Conservation (phyloP, 2,113 vertebrate species). For the Motacilla tschutschensis region DNA sequence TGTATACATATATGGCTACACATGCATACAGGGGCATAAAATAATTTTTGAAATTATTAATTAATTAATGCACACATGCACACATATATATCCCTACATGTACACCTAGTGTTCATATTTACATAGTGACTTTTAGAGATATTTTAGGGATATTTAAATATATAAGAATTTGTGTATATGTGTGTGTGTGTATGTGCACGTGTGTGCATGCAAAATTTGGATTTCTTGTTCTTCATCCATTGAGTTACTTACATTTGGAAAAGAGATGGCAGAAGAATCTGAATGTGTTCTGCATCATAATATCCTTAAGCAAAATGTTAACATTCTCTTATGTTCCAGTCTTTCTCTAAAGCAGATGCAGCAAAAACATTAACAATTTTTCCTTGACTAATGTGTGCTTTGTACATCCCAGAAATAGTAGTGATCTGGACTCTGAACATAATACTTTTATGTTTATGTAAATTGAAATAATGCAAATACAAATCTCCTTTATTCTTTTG, state of each 20-base stretch:
- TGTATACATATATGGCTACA: neutral
- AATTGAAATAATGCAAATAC: neutral
- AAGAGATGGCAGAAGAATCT: neutral
- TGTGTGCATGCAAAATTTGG: neutral
- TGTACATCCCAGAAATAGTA: neutral
- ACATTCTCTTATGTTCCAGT: neutral
- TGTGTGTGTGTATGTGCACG: neutral
- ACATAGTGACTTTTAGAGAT: neutral
- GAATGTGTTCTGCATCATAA: neutral
- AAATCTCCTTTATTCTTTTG: neutral
- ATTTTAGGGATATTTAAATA: neutral
- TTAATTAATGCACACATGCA: rapidly evolving
- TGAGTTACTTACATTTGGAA: neutral
- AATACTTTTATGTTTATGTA: neutral
- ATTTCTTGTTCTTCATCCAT: neutral
- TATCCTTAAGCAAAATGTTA: neutral
- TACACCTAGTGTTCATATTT: neutral
- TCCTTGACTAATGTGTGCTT: neutral
- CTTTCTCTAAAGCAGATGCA: neutral
- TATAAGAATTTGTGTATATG: neutral
- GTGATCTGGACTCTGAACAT: neutral
- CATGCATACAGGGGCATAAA: neutral
- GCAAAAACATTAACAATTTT: neutral
- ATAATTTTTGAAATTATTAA: too few species aligned
- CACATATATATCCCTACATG: neutral